Evolutionary conservation across 2,113 vertebrate species (phyloP).

Genomic region (Falcunculus frontatus): DNA sequence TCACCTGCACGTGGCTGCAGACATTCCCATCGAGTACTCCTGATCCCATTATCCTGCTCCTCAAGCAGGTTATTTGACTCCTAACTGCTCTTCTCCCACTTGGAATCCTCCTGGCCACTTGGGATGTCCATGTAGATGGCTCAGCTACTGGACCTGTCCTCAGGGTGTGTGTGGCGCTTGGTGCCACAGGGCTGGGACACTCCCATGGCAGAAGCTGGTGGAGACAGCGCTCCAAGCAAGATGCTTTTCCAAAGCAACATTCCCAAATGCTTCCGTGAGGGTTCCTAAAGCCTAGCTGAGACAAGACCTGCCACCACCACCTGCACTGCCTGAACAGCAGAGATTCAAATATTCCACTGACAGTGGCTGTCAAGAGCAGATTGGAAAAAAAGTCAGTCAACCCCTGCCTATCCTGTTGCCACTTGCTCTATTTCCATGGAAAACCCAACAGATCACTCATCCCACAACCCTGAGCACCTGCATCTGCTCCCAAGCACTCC

Average conservation of each 20-base stretch:
- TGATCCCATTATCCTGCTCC: fast-evolving
- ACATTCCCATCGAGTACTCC: neutral
- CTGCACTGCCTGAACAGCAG: neutral
- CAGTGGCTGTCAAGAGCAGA: neutral
- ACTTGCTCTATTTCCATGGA: neutral
- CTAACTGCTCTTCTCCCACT: neutral
- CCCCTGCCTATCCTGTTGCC: neutral
- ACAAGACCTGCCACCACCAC: neutral
- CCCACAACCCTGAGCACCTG: neutral
- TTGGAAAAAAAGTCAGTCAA: neutral
- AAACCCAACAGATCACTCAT: fast-evolving
- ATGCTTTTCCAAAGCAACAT: neutral
- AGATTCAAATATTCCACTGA: neutral
- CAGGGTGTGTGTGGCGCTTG: fast-evolving
- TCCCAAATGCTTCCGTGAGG: neutral
- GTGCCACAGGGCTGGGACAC: fast-evolving
- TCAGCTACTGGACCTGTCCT: fast-evolving
- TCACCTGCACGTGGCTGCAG: fast-evolving
- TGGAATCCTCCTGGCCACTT: neutral
- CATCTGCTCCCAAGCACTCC: neutral
- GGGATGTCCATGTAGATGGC: fast-evolving
- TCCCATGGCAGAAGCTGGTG: neutral
- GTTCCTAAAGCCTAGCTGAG: neutral
- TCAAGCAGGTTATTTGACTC: neutral
- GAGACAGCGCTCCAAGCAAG: fast-evolving